Evolutionary conservation across 2,888 invertebrate genomes (phyloP).

Genomic region (Acanthacorydalis orientalis): DNA sequence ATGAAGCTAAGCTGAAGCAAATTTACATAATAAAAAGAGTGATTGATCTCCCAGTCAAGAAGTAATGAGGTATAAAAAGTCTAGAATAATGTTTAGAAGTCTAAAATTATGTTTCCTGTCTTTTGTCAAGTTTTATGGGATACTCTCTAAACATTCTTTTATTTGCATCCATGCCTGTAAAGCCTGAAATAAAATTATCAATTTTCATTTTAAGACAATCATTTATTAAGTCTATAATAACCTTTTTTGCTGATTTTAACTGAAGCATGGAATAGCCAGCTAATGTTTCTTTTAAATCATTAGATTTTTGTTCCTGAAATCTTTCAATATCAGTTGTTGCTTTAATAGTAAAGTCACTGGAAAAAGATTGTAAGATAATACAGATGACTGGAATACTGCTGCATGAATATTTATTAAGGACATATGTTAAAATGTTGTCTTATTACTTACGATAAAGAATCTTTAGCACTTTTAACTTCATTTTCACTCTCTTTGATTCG

Average conservation of each 20-base stretch:
- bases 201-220: not conserved
- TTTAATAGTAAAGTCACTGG: conserved; percentile 49
- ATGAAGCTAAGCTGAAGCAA: too few species aligned
- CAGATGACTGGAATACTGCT: not conserved
- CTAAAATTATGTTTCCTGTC: too few species aligned
- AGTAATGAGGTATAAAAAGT: too few species aligned
- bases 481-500: conserved; percentile 44
- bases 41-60: too few species aligned
- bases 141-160: conserved; percentile 53
- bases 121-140: conserved; percentile 31
- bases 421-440: not conserved
- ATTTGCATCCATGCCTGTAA: conserved; percentile 63
- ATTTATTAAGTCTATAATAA: conserved; percentile 18
- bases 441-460: conserved; percentile 38
- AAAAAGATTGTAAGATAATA: conserved; percentile 12
- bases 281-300: conserved; percentile 53
- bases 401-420: not conserved
- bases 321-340: conserved; percentile 49
- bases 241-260: conserved; percentile 59
- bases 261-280: conserved; percentile 51
- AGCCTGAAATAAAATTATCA: conserved; percentile 34
- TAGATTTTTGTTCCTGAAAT: conserved; percentile 56
- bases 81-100: too few species aligned
- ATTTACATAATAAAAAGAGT: too few species aligned
- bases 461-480: conserved; percentile 37